These are phyloP conservation scores for Callospermophilus lateralis DNA, from an alignment of 2,113 vertebrate species.

Conservation along the genomic window DNA sequence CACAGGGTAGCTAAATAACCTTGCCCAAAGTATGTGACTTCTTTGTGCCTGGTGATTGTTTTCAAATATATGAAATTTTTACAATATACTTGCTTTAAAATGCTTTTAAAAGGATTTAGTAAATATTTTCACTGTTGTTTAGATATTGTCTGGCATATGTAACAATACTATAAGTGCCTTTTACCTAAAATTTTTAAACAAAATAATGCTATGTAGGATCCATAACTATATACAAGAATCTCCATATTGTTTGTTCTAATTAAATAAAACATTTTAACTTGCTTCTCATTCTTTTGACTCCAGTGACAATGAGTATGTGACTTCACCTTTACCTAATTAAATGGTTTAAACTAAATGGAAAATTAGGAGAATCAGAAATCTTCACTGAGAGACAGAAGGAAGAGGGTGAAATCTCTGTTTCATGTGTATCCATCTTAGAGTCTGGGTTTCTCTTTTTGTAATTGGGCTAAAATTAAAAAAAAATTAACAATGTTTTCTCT, in stretches of 20 bases:
- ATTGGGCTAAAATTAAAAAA: not conserved
- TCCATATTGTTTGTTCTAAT: not conserved
- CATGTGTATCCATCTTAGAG: not conserved
- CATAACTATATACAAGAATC: not conserved
- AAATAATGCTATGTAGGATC: not conserved
- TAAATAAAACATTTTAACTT: not conserved
- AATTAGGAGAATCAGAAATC: not conserved
- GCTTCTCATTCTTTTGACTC: not conserved
- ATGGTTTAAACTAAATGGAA: not conserved
- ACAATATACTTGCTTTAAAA: not conserved
- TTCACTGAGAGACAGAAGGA: not conserved
- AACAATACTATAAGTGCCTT: not conserved
- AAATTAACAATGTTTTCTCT: too few relatives aligned
- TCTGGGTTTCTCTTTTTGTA: not conserved
- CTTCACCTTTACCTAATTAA: not conserved
- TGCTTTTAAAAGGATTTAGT: not conserved
- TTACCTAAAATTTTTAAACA: constrained; percentile 26
- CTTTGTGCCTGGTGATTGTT: not conserved
- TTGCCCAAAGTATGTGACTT: not conserved
- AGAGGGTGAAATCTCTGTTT: not conserved
- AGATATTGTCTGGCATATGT: not conserved
- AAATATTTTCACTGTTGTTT: not conserved
- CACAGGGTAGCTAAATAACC: not conserved
- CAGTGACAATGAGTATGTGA: not conserved
- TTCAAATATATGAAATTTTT: not conserved